Evolutionary conservation across 2,797 vertebrate species (phyloP), one percentile per base, ranked within the genome.

Genomic region (Sebastes nivosus): DNA sequence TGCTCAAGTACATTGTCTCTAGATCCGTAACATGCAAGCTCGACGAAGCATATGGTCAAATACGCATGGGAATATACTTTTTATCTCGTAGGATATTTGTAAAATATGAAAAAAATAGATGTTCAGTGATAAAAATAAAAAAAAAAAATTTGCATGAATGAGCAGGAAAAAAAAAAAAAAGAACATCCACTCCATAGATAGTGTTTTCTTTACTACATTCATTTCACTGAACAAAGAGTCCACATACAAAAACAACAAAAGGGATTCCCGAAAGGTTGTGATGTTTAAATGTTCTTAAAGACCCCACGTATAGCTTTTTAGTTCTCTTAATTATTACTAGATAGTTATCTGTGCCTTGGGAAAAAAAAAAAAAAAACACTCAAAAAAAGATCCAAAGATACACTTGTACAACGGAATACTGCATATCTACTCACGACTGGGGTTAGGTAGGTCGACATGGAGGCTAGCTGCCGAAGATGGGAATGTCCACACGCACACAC

Each of bases 371-470:
- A 16, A 95, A 95, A 95, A 94, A 96, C 96, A 96, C 95, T 94
- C 95, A 93, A 93, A 85, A 85, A 93, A 96, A 52, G 88, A 95
- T 90, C 94, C 95, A 96, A 96, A 93, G 95, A 95, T 97, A 96
- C 97, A 97, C 95, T 77, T 95, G 96, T 95, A 97, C 96, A 95
- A 97, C 96, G 94, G 97, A 98, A 98, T 96, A 97, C 97, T 96
- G 96, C 96, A 97, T 96, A 94, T 96, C 96, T 97, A 97, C 96
- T 95, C 94, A 97, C 94, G 85, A 96, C 94, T 93, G 96, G 94
- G 94, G 94, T 95, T 90, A 94, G 95, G 93, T 91, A 93, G 95
- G 95, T 96, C 87, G 75, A 95, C 94, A 90, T 92, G 95, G 95
- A 93, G 95, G 96, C 94, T 97, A 98, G 97, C 97, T 98, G 97